Evolutionary conservation across 2,888 invertebrate genomes (phyloP), one percentile per base, ranked within the genome.

Genomic region (Nomada hirtipes): DNA sequence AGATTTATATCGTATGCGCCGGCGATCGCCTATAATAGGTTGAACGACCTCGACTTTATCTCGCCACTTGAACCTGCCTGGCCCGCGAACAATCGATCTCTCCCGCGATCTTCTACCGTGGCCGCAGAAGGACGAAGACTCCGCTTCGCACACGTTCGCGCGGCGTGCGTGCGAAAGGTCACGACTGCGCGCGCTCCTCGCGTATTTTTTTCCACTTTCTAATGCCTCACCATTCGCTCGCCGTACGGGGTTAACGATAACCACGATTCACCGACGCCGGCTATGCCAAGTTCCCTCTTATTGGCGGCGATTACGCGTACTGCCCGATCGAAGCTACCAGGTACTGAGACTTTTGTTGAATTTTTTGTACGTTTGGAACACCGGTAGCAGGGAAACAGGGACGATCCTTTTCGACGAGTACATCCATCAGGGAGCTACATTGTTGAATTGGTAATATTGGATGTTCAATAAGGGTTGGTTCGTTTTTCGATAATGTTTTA

Each of bases 21-120:
- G 29, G 20, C 29, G 83, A 87, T 88, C 86, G 83, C 65, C 79
- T 63, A 81, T 88, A 88, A 88, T 88, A 82, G 88, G 89, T 88
- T 87, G 88, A 88, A 88, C 85, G 88, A 88, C 88, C 88, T 83
- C 88, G 88, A 87, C 88, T 88, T 86, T 88, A 88, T 88, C 88
- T 80, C 70, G 78, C 74, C 83, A 77, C 87, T 87, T 86, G 88
- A 86, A 88, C 86, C 87, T 84, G 70, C 60, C 50, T 79, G 71
- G 82, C 72, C 76, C 73, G 75, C 76, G 88, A 88, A 88, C 88
- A 88, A 88, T 88, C 88, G 88, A 88, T 88, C 88, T 88, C 82
- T 20, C 50, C 20, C 29, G 82, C 76, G 82, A 83, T 85, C 85
- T 76, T 72, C 78, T 63, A 69, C 84, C 72, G 64, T 44, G 77